Base-by-base conservation (phyloP, 2,888 invertebrate species). In the Teleiodes luculella region DNA sequence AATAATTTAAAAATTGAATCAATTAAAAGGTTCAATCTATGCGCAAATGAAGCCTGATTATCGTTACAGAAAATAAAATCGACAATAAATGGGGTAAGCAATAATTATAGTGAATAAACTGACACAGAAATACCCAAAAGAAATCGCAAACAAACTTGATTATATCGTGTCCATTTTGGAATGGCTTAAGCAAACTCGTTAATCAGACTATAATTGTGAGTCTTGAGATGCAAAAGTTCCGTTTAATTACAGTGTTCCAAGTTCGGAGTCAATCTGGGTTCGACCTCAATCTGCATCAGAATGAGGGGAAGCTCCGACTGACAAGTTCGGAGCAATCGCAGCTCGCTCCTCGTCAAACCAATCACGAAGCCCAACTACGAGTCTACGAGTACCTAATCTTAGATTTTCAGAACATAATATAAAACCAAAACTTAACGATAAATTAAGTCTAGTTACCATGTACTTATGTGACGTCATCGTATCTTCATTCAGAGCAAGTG, bases 271-370 rank as follows among this genome's bases (percentile, higher is more conserved):
- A 81, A 86, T 83, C 78, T 80, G 75, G 71, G 76, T 71, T 78
- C n/a, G 43, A 20, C 43, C 86, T 77, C 80, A 80, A 86, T 87
- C 79, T 86, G 77, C 83, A 86, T 83, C 77, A 78, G 83, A 86
- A 86, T 84, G 68, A 78, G 74, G 69, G 67, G 69, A 66, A 67
- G 68, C 74, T 78, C 74, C 72, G 67, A 71, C 70, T 66, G 72
- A 80, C 78, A 82, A 87, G 76, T 82, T 86, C 69, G 75, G 74
- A 74, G 80, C 83, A 86, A 86, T 88, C 81, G 72, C 70, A 72
- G 69, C 71, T 75, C 78, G 66, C 85, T 86, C 87, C 85, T 86
- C 83, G 84, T 86, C 83, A 86, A 79, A 82, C 75, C 79, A 79
- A 83, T 85, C 76, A 78, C 76, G 64, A 24, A n/a, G n/a, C n/a